Conservation (phyloP, 1,140 invertebrate species). For the Phenacoccus solenopsis region DNA sequence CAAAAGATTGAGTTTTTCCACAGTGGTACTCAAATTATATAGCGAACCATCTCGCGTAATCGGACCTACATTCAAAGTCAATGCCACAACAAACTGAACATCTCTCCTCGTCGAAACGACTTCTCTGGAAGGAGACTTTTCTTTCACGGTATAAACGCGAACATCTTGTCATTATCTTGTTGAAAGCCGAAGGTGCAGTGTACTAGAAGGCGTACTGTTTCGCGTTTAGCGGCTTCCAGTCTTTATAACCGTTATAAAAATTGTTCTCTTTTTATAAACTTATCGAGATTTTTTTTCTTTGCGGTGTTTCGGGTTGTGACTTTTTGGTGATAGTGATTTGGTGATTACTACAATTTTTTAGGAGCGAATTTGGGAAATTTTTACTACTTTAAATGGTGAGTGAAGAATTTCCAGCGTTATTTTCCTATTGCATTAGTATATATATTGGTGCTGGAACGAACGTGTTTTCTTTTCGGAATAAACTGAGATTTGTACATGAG, state of each 20-base stretch:
- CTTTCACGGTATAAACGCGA: conserved; percentile 1
- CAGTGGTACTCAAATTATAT: no score
- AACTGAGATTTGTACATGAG: no score
- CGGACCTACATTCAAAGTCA: conserved; percentile 1
- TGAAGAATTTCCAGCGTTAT: no score
- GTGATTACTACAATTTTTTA: no score
- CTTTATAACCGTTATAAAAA: background rate
- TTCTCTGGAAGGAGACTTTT: conserved; percentile 1
- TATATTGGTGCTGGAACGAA: no score
- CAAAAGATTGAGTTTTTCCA: no score
- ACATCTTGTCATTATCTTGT: background rate
- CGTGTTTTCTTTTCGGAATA: no score
- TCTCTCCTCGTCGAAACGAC: background rate
- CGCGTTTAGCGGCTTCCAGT: background rate
- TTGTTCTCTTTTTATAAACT: background rate
- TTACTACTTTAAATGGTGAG: no score
- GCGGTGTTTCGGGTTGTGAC: background rate
- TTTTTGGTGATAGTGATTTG: background rate
- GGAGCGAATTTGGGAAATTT: no score
- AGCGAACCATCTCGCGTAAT: background rate
- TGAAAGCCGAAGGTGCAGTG: background rate
- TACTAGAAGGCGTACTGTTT: background rate
- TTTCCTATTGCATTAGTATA: no score
- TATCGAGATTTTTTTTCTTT: background rate
- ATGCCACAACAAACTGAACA: background rate